Evolutionary conservation across 2,888 invertebrate genomes (phyloP), one percentile per base, ranked within the genome.

Genomic region (Baccha elongata): DNA sequence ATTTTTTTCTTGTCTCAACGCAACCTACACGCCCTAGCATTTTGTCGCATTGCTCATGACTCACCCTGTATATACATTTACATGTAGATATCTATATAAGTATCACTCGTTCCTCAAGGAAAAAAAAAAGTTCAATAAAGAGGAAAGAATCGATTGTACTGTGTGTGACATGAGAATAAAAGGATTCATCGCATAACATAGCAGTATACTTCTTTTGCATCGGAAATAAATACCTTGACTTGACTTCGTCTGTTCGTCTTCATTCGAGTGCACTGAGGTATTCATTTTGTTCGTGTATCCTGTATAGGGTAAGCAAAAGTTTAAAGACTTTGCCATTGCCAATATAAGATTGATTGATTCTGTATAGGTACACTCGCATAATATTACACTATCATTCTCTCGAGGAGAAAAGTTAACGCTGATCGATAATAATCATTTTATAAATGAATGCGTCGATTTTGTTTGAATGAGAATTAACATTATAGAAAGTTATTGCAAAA

Each of bases 321-420:
- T 69, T 80, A 74, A 74, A 64, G 69, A 58, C 69, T 69, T 69
- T 74, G 68, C 58, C 69, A 80, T 50, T 60, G 69, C n/a, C n/a
- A n/a, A n/a, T n/a, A n/a, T n/a, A n/a, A 80, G 80, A 80, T 80
- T 80, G 80, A 80, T 74, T 80, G 80, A 80, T 74, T 74, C 64
- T 80, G 58, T 74, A 74, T 69, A n/a, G n/a, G n/a, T n/a, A 74
- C 80, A 80, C 80, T 74, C 40, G 58, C 64, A 74, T 64, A 74
- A 64, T 62, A 3, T 17, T 10, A 50, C 15, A n/a, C n/a, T n/a
- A n/a, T n/a, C n/a, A n/a, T n/a, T n/a, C n/a, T n/a, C 40, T 53
- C 32, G 48, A 29, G n/a, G 11, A 60, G 32, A 48, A 67, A 73
- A 73, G 40, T 50, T 52, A 26, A 55, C 17, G 64, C 64, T 69